Conservation (phyloP, 2,797 vertebrate genomes). For the Microctenopoma steveboyesi region DNA sequence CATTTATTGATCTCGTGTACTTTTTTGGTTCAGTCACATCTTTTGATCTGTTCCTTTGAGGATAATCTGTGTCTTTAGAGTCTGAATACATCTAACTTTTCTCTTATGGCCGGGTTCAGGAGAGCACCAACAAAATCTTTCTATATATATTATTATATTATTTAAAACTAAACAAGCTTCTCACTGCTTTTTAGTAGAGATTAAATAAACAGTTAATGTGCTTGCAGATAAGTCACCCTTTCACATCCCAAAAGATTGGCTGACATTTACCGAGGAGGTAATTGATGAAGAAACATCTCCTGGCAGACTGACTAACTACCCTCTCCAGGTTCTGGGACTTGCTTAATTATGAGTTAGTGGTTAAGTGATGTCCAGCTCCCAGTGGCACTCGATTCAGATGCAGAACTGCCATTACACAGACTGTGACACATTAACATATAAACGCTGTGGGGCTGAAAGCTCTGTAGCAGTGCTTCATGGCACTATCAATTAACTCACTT, state of each 20-base stretch:
- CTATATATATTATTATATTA: background rate
- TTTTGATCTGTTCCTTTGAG: conserved; percentile 8
- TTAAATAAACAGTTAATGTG: conserved; percentile 27
- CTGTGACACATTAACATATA: conserved; percentile 41
- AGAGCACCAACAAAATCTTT: conserved; percentile 15
- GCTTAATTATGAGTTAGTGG: conserved; percentile 55
- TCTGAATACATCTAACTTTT: conserved; percentile 10
- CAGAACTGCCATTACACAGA: conserved; percentile 38
- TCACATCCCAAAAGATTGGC: conserved; percentile 55
- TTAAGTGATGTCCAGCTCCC: conserved; percentile 54
- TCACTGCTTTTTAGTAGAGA: conserved; percentile 17
- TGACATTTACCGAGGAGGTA: conserved; percentile 59
- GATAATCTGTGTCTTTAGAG: conserved; percentile 11
- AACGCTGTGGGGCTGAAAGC: conserved; percentile 26
- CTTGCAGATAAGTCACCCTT: conserved; percentile 33
- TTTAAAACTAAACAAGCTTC: background rate
- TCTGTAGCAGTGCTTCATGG: conserved; percentile 33
- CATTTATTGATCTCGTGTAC: too few species aligned
- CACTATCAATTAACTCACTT: conserved; percentile 44
- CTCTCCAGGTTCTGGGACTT: conserved; percentile 45
- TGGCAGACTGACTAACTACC: conserved; percentile 40
- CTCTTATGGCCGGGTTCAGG: conserved; percentile 5
- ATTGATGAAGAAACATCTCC: conserved; percentile 56
- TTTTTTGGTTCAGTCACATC: background rate
- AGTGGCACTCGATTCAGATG: conserved; percentile 37